These are phyloP conservation scores for Sinocyclocheilus anophthalmus DNA, from an alignment of 2,113 vertebrate genomes.

Conservation along the genomic window DNA sequence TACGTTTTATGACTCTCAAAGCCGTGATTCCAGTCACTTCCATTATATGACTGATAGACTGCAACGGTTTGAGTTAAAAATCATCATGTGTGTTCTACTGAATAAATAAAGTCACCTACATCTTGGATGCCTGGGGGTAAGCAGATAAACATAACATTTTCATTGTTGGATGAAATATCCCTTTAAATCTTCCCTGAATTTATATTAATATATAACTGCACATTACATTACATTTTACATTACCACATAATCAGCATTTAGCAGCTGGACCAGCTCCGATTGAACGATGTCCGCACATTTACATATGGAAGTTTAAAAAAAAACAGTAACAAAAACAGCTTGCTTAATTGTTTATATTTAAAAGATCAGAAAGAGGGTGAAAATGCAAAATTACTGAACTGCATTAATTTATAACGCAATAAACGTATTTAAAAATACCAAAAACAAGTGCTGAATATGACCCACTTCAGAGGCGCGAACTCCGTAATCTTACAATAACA, in stretches of 20 bases:
- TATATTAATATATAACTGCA: neutral
- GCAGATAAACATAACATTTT: too few relatives aligned
- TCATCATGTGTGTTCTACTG: too few relatives aligned
- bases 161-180: too few relatives aligned
- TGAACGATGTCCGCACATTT: neutral
- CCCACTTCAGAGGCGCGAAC: neutral
- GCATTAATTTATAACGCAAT: neutral
- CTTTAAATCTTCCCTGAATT: neutral
- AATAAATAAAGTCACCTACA: too few relatives aligned
- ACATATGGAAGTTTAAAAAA: neutral
- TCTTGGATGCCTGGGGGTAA: too few relatives aligned
- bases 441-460: neutral
- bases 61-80: too few relatives aligned
- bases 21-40: too few relatives aligned
- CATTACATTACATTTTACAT: neutral
- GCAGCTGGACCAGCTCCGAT: neutral
- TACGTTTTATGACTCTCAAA: too few relatives aligned
- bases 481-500: neutral
- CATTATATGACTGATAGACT: too few relatives aligned
- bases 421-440: neutral
- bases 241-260: neutral
- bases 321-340: neutral
- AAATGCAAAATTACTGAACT: neutral
- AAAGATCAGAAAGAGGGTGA: neutral
- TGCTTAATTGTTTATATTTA: neutral